Percentiles rank a stretch among this genome's conserved stretches.
Evolutionary conservation across 1,140 invertebrate species (phyloP).

Genomic region (Brachionus plicatilis): DNA sequence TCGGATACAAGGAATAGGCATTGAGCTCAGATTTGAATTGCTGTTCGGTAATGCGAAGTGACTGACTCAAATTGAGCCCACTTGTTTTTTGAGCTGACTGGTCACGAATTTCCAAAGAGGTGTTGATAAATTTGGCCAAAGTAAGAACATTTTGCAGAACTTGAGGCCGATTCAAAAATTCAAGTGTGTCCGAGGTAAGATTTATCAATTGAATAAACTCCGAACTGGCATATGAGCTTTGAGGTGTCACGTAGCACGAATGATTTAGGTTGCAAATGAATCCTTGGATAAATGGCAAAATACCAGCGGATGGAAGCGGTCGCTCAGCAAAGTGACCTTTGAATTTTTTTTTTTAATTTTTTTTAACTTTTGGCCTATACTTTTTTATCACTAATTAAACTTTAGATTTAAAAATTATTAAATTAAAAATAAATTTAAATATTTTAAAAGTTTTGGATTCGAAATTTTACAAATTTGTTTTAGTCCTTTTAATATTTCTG

Average conservation of each 20-base stretch:
- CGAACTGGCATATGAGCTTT: constrained; percentile 46
- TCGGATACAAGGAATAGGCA: neutral
- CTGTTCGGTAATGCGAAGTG: neutral
- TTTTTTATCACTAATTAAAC: no score
- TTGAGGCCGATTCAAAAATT: neutral
- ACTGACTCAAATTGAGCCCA: neutral
- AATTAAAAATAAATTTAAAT: no score
- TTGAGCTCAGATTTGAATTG: neutral
- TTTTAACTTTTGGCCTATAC: no score
- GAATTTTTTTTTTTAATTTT: neutral
- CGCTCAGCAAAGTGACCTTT: constrained; percentile 62
- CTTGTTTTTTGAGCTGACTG: neutral
- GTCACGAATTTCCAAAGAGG: neutral
- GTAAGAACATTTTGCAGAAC: neutral
- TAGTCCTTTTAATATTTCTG: no score
- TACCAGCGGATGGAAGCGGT: constrained; percentile 62
- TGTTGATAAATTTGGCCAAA: neutral
- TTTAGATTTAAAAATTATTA: no score
- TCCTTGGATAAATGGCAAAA: constrained; percentile 59
- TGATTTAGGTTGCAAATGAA: constrained; percentile 62
- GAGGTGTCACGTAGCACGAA: constrained; percentile 56
- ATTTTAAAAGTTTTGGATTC: no score
- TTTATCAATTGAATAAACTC: constrained; percentile 47
- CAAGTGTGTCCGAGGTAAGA: constrained; percentile 42
- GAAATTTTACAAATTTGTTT: no score